Evolutionary conservation across 1,140 invertebrate species (phyloP).

Genomic region (Acromyrmex echinatior): DNA sequence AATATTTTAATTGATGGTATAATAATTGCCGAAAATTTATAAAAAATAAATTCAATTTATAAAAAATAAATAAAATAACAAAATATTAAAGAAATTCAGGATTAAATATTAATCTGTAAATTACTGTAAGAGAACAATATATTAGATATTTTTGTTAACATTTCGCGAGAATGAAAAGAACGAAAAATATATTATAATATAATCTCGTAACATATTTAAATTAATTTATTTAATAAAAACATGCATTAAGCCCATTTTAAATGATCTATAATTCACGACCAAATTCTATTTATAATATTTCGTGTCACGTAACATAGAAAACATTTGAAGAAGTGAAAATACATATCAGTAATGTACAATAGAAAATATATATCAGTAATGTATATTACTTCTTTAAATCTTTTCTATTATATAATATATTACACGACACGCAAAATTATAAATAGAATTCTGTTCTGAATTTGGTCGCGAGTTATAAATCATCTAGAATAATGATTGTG

Average conservation of each 20-base stretch:
- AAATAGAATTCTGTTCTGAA: no score
- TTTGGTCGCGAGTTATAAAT: no score
- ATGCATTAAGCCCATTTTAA: neutral
- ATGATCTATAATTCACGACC: no score
- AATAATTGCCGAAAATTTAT: neutral
- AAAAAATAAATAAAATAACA: neutral
- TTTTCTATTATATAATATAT: no score
- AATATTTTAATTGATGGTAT: neutral
- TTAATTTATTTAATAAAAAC: neutral
- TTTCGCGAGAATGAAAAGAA: neutral
- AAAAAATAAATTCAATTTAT: neutral
- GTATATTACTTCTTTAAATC: no score
- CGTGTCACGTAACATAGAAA: no score
- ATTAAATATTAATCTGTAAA: neutral
- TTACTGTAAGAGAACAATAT: neutral
- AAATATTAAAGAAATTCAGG: neutral
- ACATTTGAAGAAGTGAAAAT: no score
- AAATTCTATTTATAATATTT: no score
- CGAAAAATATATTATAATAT: neutral
- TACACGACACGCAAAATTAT: no score
- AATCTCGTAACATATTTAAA: neutral
- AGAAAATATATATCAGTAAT: no score
- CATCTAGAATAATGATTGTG: no score
- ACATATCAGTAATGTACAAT: no score
- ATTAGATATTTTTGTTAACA: neutral